phyloP scores from a whole-genome alignment of 2,113 vertebrate genomes.

The Sakesphorus luctuosus region DNA sequence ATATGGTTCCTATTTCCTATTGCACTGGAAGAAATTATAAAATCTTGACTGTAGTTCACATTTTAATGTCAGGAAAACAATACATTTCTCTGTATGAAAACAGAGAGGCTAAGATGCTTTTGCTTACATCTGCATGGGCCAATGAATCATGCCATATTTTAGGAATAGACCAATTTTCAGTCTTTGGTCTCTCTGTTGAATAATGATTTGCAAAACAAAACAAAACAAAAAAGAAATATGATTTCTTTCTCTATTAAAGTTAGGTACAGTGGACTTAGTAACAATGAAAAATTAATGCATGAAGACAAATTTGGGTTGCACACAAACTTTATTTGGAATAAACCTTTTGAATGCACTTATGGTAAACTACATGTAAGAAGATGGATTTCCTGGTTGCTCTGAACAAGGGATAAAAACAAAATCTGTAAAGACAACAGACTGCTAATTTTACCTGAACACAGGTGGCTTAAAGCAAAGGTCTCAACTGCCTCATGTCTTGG shows the following conservation, averaged over 20 bases:
- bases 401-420: not conserved
- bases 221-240: not conserved
- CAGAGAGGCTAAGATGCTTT: not conserved
- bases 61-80: conserved; percentile 11
- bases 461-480: not conserved
- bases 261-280: not conserved
- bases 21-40: not conserved
- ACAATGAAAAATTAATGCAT: not conserved
- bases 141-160: not conserved
- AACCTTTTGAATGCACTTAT: not conserved
- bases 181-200: not conserved
- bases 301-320: not conserved
- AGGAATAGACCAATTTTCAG: not conserved
- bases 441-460: not conserved
- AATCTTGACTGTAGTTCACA: not conserved
- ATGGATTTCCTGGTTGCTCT: not conserved
- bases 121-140: not conserved
- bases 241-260: not conserved
- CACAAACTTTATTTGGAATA: not conserved
- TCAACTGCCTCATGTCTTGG: not conserved
- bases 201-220: not conserved
- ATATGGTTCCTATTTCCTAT: not conserved
- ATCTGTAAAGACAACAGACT: not conserved
- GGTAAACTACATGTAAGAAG: not conserved
- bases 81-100: conserved; percentile 20